Evolutionary conservation across 1,140 invertebrate genomes (phyloP), one percentile per base, ranked within the genome.

Genomic region (Lanistes nyassanus): DNA sequence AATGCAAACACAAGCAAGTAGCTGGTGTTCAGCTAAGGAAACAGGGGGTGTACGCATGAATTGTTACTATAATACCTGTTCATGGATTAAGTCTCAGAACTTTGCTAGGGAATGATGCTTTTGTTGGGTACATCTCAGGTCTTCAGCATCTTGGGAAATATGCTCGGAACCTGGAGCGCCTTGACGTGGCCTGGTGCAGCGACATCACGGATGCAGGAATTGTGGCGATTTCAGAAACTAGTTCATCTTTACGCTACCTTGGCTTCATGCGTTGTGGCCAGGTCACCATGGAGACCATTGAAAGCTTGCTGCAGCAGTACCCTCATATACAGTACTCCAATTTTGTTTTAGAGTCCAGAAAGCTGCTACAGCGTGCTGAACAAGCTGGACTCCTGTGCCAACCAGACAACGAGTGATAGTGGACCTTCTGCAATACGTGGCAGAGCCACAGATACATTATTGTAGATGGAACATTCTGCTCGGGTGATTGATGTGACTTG

Each of bases 141-240:
- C 51, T 84, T 36, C 74, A 76, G 56, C 70, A 79, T 31, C 66
- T 86, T 5, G 84, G 75, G 0, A 62, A 73, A 4, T 77, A 83
- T 70, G 72, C 78, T 39, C 74, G 68, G 34, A 78, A 60, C 16
- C 68, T 86, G 34, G 81, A 84, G 65, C 72, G 76, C 16, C 68
- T 87, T 11, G 85, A 87, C 39, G 79, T 87, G 16, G 84, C 83
- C 2, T 87, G 85, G 85, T 87, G 85, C 70, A 67, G 79, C 21
- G 78, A 77, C 31, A 76, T 87, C 26, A 85, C 84, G 0, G 82
- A 84, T 37, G 2, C 66, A 7, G 85, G 85, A 1, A 79, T 85
- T 34, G 58, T 70, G 66, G 70, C 70, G 29, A 69, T 87, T 11
- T 80, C 82, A n/a, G 77, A 75, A 53, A 76, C 72, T 9, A 82